These are phyloP conservation scores for Rhadinocentrus ornatus DNA, from an alignment of 2,797 vertebrate genomes.

Conservation along the genomic window DNA sequence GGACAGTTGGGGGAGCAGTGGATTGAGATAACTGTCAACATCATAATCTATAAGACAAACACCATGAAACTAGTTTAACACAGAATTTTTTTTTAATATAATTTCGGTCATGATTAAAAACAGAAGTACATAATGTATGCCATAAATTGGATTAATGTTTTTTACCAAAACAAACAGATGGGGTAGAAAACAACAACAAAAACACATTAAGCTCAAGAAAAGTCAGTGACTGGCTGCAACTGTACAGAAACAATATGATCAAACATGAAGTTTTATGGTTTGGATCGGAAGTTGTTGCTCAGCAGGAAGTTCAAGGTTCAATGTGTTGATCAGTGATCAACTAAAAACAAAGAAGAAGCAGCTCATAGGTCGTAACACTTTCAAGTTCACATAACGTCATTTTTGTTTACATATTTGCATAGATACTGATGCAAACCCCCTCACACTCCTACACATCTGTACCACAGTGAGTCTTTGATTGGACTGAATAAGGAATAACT, in stretches of 20 bases:
- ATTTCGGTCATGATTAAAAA: neutral
- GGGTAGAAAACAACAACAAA: too few relatives aligned
- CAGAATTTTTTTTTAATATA: too few relatives aligned
- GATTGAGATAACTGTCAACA: too few relatives aligned
- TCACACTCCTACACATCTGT: too few relatives aligned
- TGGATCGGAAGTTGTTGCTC: neutral
- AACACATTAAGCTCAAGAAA: too few relatives aligned
- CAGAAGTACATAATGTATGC: conserved; percentile 7
- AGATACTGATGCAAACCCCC: neutral
- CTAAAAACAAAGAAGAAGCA: neutral
- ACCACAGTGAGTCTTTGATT: too few relatives aligned
- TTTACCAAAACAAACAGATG: conserved; percentile 1
- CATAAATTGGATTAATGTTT: conserved; percentile 15
- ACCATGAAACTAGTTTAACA: too few relatives aligned
- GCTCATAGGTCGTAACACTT: neutral
- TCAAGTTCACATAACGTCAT: neutral
- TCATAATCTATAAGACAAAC: too few relatives aligned
- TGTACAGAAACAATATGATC: neutral
- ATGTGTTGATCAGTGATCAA: neutral
- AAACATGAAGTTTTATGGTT: neutral
- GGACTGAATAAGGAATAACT: too few relatives aligned
- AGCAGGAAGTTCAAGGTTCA: conserved; percentile 15
- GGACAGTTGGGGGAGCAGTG: too few relatives aligned
- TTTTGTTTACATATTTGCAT: neutral
- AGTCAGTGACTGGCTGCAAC: neutral